Base-by-base conservation (phyloP, 2,113 vertebrate genomes). In the Ceyx cyanopectus region DNA sequence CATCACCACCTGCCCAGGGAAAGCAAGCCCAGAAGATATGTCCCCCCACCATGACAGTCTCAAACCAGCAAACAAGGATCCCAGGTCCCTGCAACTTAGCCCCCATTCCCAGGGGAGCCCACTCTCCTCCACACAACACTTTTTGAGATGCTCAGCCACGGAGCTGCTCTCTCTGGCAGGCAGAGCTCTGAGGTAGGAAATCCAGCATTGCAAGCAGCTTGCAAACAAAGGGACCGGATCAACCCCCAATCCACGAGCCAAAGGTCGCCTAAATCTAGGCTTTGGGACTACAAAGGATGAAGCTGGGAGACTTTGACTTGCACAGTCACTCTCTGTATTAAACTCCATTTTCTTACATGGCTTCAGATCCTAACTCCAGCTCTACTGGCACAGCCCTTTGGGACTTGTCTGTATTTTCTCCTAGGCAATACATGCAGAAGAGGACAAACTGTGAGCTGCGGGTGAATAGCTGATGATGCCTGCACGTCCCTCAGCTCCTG, bases 361-460 rank as follows among this genome's bases (percentile, higher is more conserved):
- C 74, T 83, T 89, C 81, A 53, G 4, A 70, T 78, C 72, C 76
- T 27, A 82, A 70, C 84, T 78, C 48, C 29, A 85, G 85, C 92
- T 95, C 76, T 67, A 17, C 72, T 32, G 81, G 89, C 82, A 83
- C 87, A 89, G 92, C 84, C 92, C 86, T 66, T 32, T 50, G 87
- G 72, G 92, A 93, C 95, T 77, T 30, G 76, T 58, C 85, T 93
- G 81, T 61, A 15, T 85, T 91, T 91, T 92, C 89, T 93, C 95
- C 30, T 56, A 87, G 91, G 96, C 96, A 94, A 94, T 92, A 93
- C 89, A 81, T 0, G 30, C 85, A 78, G 81, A 83, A 92, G 68
- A 95, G 87, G 79, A 94, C 94, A 77, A 85, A 72, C 46, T 3
- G 54, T 40, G 86, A 88, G 92, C 92, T 70, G 81, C 19, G 79